phyloP scores from a whole-genome alignment of 2,113 vertebrate genomes.

The Seriola aureovittata region DNA sequence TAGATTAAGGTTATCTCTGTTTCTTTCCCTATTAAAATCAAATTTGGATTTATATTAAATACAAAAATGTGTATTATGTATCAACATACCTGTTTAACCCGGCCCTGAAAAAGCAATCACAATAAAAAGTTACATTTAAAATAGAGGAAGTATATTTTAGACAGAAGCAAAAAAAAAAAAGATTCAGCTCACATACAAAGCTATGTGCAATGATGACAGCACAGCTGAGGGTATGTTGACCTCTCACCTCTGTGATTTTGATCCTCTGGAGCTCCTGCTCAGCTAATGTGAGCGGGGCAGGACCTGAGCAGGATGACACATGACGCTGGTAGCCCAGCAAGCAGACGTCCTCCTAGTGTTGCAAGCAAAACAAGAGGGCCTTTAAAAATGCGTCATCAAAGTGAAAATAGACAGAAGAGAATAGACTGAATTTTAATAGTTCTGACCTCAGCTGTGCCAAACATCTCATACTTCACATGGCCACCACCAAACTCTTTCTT shows the following conservation, averaged over 20 bases:
- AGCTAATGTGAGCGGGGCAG: slow-evolving; percentile 92
- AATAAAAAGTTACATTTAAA: slow-evolving; percentile 31
- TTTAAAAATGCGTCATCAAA: slow-evolving; percentile 7
- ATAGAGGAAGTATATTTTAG: not conserved
- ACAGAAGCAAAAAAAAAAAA: slow-evolving; percentile 22
- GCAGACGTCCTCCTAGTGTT: slow-evolving; percentile 92
- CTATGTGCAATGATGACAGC: slow-evolving; percentile 11
- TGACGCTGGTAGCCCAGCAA: slow-evolving; percentile 94
- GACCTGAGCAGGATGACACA: slow-evolving; percentile 89
- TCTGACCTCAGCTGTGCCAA: slow-evolving; percentile 94
- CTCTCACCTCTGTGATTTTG: slow-evolving; percentile 94
- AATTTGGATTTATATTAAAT: not conserved
- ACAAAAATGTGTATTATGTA: not conserved
- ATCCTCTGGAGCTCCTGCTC: slow-evolving; percentile 97
- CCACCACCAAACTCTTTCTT: slow-evolving; percentile 99
- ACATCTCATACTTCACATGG: slow-evolving; percentile 96
- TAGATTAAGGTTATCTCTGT: not conserved
- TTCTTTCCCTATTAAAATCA: not conserved
- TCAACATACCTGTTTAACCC: slow-evolving; percentile 81
- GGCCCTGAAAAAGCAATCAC: slow-evolving; percentile 72
- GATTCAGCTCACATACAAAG: slow-evolving; percentile 6
- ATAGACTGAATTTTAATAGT: not conserved
- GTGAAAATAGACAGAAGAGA: not conserved
- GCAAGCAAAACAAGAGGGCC: slow-evolving; percentile 33
- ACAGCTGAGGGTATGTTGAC: slow-evolving; percentile 11